Percentiles rank a stretch among this genome's conserved stretches.
These are phyloP conservation scores for Odontamblyopus lacepedii DNA, from an alignment of 2,797 vertebrate species.

Conservation along the genomic window DNA sequence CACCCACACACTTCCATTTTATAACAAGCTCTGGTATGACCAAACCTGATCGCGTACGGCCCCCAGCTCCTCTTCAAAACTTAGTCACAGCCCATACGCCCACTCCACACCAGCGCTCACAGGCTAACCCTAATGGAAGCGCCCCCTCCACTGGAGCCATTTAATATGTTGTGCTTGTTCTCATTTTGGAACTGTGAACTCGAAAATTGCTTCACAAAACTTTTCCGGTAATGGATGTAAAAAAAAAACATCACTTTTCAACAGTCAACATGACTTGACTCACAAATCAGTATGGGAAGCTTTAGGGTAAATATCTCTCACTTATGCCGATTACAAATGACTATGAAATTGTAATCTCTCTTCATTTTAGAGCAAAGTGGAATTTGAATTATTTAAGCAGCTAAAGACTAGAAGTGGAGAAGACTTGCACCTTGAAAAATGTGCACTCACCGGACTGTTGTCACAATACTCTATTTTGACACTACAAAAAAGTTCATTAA, in stretches of 20 bases:
- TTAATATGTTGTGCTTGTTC: constrained; percentile 27
- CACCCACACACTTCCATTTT: constrained; percentile 71
- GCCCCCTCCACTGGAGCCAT: neutral
- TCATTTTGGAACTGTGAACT: constrained; percentile 12
- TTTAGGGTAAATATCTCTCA: neutral
- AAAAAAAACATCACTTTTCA: constrained; percentile 20
- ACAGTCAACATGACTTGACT: constrained; percentile 15
- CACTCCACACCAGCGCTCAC: constrained; percentile 37
- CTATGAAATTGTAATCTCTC: neutral
- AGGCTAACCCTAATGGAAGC: constrained; percentile 47
- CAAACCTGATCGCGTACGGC: constrained; percentile 45
- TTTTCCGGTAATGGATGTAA: constrained; percentile 12
- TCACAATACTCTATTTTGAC: too few relatives aligned
- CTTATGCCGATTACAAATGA: neutral
- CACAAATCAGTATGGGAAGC: neutral
- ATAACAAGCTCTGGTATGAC: constrained; percentile 57
- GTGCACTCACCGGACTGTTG: too few relatives aligned
- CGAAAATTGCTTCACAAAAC: constrained; percentile 29
- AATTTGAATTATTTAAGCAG: neutral
- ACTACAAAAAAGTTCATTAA: too few relatives aligned
- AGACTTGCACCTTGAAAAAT: too few relatives aligned
- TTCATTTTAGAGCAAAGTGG: neutral
- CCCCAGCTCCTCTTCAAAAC: constrained; percentile 37
- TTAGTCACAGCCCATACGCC: constrained; percentile 45
- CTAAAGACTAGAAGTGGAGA: neutral